Conservation (phyloP, 2,888 invertebrate species). For the Nemotelus pantherinus region DNA sequence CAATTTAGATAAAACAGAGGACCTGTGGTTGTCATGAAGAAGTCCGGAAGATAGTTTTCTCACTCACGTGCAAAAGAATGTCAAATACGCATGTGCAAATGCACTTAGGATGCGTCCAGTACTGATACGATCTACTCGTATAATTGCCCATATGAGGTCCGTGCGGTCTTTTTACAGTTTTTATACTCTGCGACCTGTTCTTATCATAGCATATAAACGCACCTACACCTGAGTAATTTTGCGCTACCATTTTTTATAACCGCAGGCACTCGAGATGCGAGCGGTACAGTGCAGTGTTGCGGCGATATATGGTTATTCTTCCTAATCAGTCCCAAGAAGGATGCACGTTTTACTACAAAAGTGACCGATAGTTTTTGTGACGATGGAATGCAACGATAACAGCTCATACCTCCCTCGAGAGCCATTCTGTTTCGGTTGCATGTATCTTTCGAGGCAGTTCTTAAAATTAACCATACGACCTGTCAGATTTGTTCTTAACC, state of each 20-base stretch:
- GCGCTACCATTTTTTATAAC: conserved; percentile 30
- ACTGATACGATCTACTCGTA: neutral
- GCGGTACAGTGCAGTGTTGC: neutral
- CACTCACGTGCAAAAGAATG: conserved; percentile 21
- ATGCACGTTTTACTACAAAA: conserved; percentile 37
- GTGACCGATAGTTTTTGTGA: conserved; percentile 42
- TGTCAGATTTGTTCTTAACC: conserved; percentile 40
- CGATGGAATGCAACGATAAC: conserved; percentile 40
- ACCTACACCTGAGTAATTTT: conserved; percentile 31
- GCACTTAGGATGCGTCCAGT: conserved; percentile 4
- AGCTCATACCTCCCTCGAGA: neutral
- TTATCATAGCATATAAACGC: conserved; percentile 9
- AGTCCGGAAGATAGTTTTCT: conserved; percentile 16
- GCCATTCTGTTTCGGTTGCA: neutral
- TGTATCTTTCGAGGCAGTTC: conserved; percentile 34
- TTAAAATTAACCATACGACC: conserved; percentile 38
- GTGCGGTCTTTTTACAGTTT: neutral
- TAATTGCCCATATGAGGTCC: neutral
- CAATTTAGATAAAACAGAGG: conserved; percentile 33
- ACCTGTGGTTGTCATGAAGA: neutral
- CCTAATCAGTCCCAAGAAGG: conserved; percentile 14
- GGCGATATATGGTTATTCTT: neutral
- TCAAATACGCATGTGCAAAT: conserved; percentile 9
- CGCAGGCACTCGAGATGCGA: neutral
- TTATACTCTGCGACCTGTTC: neutral